A percentile compares a stretch with the other conserved stretches of the same genome.
Conservation (phyloP, 2,113 vertebrate genomes). For the Polyodon spathula region DNA sequence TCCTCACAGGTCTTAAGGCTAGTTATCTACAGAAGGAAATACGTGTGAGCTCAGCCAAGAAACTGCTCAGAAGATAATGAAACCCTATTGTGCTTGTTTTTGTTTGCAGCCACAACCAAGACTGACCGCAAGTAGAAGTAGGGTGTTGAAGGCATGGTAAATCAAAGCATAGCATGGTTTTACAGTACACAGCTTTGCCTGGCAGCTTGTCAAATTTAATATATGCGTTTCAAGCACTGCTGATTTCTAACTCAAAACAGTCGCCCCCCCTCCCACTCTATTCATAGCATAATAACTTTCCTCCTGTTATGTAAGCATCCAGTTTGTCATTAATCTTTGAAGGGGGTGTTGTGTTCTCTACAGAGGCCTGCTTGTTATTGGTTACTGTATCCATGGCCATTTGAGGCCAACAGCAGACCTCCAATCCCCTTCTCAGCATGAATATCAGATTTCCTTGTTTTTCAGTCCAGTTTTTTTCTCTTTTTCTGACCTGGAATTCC, state of each 20-base stretch:
- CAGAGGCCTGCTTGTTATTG: conserved; percentile 8
- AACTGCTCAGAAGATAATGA: too few relatives aligned
- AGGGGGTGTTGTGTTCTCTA: not conserved
- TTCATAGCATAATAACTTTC: conserved; percentile 2
- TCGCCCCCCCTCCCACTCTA: conserved; percentile 5
- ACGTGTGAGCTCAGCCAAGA: too few relatives aligned
- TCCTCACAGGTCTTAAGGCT: too few relatives aligned
- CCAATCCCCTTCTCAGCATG: not conserved
- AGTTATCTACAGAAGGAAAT: too few relatives aligned
- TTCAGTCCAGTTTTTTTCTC: not conserved
- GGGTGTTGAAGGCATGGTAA: too few relatives aligned
- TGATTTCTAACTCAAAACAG: not conserved
- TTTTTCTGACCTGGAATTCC: conserved; percentile 9
- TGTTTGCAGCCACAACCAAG: too few relatives aligned
- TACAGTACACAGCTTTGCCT: too few relatives aligned
- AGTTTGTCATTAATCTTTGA: conserved; percentile 7
- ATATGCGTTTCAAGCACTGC: not conserved
- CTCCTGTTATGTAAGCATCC: conserved; percentile 5
- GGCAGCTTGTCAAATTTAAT: too few relatives aligned
- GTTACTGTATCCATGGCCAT: conserved; percentile 7
- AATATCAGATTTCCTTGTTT: conserved; percentile 1
- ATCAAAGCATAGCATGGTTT: too few relatives aligned
- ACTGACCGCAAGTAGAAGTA: too few relatives aligned
- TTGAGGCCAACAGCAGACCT: not conserved
- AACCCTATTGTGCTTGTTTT: too few relatives aligned